Evolutionary conservation across 2,888 invertebrate genomes (phyloP).

Genomic region (Allophyes oxyacanthae): DNA sequence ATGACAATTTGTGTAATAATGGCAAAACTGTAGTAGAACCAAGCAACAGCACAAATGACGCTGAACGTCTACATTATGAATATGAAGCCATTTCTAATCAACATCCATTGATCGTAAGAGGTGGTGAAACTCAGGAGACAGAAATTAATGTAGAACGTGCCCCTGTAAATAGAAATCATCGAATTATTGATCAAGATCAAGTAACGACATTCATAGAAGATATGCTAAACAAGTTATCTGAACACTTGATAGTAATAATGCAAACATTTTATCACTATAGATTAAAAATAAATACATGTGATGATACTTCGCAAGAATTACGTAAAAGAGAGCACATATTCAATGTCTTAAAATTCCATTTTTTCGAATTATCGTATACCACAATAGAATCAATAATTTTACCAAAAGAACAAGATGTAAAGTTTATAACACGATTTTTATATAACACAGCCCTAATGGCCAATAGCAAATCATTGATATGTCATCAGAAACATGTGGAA

Average conservation of each 20-base stretch:
- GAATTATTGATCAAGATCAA: slow-evolving; percentile 6
- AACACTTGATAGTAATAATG: slow-evolving; percentile 56
- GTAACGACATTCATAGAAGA: slow-evolving; percentile 12
- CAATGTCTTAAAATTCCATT: slow-evolving; percentile 50
- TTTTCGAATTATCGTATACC: slow-evolving; percentile 63
- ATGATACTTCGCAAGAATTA: not conserved
- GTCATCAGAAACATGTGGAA: slow-evolving; percentile 38
- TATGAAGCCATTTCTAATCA: slow-evolving; percentile 10
- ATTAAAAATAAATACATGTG: not conserved
- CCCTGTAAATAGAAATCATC: not conserved
- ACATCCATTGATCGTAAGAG: not conserved
- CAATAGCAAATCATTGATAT: slow-evolving; percentile 24
- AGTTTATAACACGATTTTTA: slow-evolving; percentile 59
- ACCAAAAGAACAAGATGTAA: slow-evolving; percentile 59
- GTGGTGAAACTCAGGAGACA: not conserved
- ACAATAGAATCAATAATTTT: slow-evolving; percentile 60
- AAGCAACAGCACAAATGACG: not conserved
- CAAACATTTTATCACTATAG: slow-evolving; percentile 43
- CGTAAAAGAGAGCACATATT: slow-evolving; percentile 28
- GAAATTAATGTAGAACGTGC: not conserved
- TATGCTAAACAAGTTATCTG: slow-evolving; percentile 48
- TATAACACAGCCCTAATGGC: slow-evolving; percentile 53
- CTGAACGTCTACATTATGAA: not conserved
- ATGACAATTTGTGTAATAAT: not conserved
- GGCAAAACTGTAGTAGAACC: not conserved